Percentiles rank a stretch among this genome's conserved stretches.
Evolutionary conservation across 2,888 invertebrate genomes (phyloP).

Genomic region (Ornithoptera priamus): DNA sequence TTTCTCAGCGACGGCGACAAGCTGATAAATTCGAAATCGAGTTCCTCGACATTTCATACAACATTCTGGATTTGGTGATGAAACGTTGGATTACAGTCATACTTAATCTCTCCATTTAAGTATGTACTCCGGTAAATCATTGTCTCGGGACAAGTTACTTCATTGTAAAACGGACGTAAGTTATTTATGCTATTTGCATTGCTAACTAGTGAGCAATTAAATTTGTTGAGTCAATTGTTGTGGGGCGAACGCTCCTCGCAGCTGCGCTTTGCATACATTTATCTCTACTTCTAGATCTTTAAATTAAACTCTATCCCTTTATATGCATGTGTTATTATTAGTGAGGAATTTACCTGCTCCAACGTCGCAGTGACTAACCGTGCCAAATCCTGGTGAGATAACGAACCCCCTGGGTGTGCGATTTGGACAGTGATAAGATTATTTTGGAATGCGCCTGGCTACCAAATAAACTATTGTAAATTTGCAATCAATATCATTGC

Average conservation of each 20-base stretch:
- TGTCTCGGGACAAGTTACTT: slow-evolving; percentile 6
- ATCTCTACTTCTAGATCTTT: too few relatives aligned
- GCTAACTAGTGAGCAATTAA: slow-evolving; percentile 14
- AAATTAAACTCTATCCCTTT: too few relatives aligned
- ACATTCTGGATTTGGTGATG: slow-evolving; percentile 13
- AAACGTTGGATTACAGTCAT: slow-evolving; percentile 7
- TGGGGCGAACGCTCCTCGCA: background rate
- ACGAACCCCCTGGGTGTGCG: background rate
- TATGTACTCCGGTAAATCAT: slow-evolving; percentile 9
- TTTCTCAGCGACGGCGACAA: background rate
- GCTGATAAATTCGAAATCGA: background rate
- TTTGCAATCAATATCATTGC: too few relatives aligned
- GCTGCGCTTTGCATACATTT: slow-evolving; percentile 3
- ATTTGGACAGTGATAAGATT: background rate
- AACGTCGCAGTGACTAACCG: too few relatives aligned
- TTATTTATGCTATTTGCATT: slow-evolving; percentile 22
- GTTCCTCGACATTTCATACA: slow-evolving; percentile 3
- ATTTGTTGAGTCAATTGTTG: slow-evolving; percentile 11
- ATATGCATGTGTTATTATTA: too few relatives aligned
- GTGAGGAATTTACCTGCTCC: too few relatives aligned
- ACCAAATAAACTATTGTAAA: too few relatives aligned
- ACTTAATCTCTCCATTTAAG: slow-evolving; percentile 10
- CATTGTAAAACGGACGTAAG: background rate
- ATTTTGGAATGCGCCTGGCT: too few relatives aligned
- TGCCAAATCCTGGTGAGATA: too few relatives aligned